Evolutionary conservation across 2,797 vertebrate species (phyloP).

Genomic region (Chromobotia macracanthus): DNA sequence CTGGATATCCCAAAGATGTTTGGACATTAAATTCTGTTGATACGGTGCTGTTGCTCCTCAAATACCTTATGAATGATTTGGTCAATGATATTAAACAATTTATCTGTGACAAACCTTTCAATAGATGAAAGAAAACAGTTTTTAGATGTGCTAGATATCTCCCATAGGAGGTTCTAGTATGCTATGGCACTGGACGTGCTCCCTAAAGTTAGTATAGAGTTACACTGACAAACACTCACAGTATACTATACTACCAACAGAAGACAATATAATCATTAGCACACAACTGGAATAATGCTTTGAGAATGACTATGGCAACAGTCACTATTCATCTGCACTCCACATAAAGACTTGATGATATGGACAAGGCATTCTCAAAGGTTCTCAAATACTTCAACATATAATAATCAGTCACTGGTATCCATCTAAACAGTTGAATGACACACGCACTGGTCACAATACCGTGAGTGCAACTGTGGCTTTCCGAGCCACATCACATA

Average conservation of each 20-base stretch:
- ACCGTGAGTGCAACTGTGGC: neutral
- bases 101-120: neutral
- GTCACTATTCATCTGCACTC: neutral
- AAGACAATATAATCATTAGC: slow-evolving; percentile 3
- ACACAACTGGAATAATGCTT: neutral
- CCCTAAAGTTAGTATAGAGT: neutral
- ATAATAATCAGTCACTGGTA: neutral
- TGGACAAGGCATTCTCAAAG: neutral
- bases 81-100: neutral
- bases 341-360: neutral
- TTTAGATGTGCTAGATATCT: neutral
- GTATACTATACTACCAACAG: neutral
- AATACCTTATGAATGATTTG: neutral
- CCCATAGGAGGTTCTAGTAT: neutral
- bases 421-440: neutral
- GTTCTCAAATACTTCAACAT: neutral
- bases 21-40: slow-evolving; percentile 9
- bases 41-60: neutral
- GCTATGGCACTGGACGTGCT: neutral
- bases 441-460: neutral
- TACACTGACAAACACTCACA: neutral
- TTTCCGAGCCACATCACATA: neutral
- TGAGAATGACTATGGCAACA: neutral
- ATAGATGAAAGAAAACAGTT: neutral
- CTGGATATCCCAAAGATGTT: neutral